phyloP scores from a whole-genome alignment of 2,888 invertebrate genomes.

The Germaria angustata region DNA sequence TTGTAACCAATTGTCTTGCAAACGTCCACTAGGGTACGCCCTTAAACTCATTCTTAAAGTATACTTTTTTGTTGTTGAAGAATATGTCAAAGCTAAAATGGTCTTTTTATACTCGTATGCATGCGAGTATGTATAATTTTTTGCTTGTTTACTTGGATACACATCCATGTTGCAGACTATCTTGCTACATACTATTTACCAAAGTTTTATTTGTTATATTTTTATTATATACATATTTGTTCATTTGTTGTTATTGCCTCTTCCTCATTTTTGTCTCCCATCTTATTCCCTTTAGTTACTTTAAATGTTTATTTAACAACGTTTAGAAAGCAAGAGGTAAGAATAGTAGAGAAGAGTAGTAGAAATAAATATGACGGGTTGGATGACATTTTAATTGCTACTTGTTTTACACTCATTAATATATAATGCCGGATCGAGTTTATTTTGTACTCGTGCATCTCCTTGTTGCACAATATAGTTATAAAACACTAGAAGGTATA shows the following conservation, averaged over 20 bases:
- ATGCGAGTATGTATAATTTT: no score
- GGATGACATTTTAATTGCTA: constrained; percentile 53
- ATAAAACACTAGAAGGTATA: background rate
- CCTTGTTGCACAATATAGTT: background rate
- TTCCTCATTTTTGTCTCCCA: background rate
- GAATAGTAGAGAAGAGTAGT: background rate
- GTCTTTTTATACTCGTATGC: no score
- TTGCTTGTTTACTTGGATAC: no score
- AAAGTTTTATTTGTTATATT: background rate
- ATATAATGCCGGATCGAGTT: constrained; percentile 20
- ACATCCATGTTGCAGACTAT: no score
- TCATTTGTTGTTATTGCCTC: background rate
- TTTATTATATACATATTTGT: background rate
- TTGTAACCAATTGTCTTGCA: no score
- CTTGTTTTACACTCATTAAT: constrained; percentile 44
- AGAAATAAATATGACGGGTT: constrained; percentile 36
- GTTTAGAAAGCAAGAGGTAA: background rate
- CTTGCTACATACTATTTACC: background rate
- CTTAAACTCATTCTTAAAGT: no score
- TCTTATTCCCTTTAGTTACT: background rate
- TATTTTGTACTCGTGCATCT: background rate
- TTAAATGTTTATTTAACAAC: constrained; percentile 29
- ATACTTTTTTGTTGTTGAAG: no score
- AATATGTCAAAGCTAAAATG: no score
- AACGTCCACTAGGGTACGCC: no score